Base-by-base conservation (phyloP, 2,888 invertebrate genomes). In the Eilema depressum region DNA sequence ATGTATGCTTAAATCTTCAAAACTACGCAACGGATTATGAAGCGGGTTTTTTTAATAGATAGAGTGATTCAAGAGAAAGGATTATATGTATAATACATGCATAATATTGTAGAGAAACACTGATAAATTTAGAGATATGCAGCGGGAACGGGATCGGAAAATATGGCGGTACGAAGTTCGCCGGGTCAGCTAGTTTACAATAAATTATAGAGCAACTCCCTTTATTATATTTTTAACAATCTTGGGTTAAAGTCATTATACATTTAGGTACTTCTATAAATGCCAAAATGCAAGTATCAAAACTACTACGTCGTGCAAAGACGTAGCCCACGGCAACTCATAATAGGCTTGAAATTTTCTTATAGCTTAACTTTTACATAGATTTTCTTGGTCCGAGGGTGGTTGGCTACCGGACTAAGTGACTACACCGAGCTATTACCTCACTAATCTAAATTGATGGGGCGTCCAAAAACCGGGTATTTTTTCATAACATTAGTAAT, bases 391-490 rank as follows among this genome's bases (percentile, higher is more conserved):
- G 87, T 87, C 86, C 75, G 86, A 88, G 93, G 93, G 91, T 90
- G 91, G 93, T 90, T 90, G 90, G 90, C 88, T 92, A 88, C 85
- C 80, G 68, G 71, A 73, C 82, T 89, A 89, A 85, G 88, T 82
- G 78, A 82, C 82, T 89, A 88, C 85, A 83, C 84, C 82, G 81
- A 86, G 91, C 89, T 91, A 95, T 94, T 95, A 94, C 91, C 81
- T 84, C 83, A 89, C 94, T 95, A 95, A 95, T 95, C 92, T 92
- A 95, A 94, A 95, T 95, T 95, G 95, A 95, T 95, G 95, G 95
- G 91, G 92, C 92, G 93, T 94, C 92, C 92, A 90, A 89, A 90
- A 91, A 90, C 89, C 87, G 89, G 88, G 88, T 87, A 91, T 91
- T 92, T 93, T 93, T 93, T 92, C 92, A 93, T 93, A 91, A 90